phyloP scores from a whole-genome alignment of 2,113 vertebrate species.

The Sitta europaea region DNA sequence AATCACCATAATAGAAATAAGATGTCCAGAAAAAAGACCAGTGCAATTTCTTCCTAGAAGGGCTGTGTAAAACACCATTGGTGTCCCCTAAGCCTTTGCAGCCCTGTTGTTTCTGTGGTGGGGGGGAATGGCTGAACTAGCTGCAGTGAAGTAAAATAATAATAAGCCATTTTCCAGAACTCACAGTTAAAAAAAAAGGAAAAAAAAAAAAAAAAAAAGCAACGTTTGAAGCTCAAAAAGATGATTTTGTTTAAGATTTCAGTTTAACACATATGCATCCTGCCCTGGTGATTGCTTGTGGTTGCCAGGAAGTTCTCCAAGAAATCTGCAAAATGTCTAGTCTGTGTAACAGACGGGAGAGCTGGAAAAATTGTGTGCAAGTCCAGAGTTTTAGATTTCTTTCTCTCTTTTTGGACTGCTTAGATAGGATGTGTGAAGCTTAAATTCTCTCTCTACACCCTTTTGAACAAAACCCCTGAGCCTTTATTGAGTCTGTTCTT shows the following conservation, averaged over 20 bases:
- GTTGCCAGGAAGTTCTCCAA: conserved; percentile 60
- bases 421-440: conserved; percentile 26
- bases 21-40: neutral
- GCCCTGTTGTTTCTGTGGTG: neutral
- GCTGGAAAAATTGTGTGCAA: conserved; percentile 39
- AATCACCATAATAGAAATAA: neutral
- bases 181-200: neutral
- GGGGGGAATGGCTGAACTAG: neutral
- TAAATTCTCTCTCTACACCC: neutral
- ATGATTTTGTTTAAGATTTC: conserved; percentile 58
- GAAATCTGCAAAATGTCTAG: conserved; percentile 62
- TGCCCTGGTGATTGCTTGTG: conserved; percentile 56
- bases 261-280: conserved; percentile 53
- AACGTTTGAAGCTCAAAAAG: conserved; percentile 12
- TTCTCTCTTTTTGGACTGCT: conserved; percentile 1
- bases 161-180: neutral
- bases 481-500: neutral
- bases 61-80: neutral
- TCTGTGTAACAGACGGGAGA: conserved; percentile 49
- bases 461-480: conserved; percentile 35
- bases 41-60: neutral
- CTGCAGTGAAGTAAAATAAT: neutral
- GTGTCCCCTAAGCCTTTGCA: neutral
- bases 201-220: neutral
- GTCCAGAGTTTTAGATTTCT: conserved; percentile 29